Base-by-base conservation (phyloP, 2,888 invertebrate species). In the Drosophila prostipennis region DNA sequence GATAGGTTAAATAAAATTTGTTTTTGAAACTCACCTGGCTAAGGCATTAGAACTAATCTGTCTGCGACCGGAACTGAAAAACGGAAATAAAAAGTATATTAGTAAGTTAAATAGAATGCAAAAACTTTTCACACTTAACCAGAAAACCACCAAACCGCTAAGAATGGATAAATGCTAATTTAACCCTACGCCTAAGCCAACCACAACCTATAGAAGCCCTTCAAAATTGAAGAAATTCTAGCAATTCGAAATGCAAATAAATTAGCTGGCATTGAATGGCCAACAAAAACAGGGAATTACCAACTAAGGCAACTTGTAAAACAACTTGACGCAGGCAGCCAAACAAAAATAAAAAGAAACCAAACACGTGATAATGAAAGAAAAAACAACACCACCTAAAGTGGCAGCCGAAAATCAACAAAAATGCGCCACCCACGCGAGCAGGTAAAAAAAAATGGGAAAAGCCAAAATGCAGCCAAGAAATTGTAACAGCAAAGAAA, bases 11-110 rank as follows among this genome's bases (percentile, higher is more conserved):
- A 19, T 19, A 19, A 19, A 19, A 19, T n/a, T n/a, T 2, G 19
- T 26, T 26, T 10, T 34, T 13, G 5, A 6, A 43, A 90, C 92
- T 93, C 93, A 96, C 96, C 96, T 96, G 88, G 96, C 96, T 94
- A 96, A 93, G 91, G 96, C 96, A 94, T 96, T 96, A 90, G 96
- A 96, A 90, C 96, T 96, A 82, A 96, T 93, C 92, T 96, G 95
- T 91, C 96, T 94, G 92, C 96, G 95, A 82, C 95, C 95, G 90
- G 96, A 95, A 92, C 96, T 96, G 94, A 86, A 95, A 94, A 40
- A 19, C 13, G 34, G 5, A 85, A 80, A 60, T 34, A 53, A 6
- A 23, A 57, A 29, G 72, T n/a, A 13, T n/a, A 56, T 29, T 14
- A 26, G n/a, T 52, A 49, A 39, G 40, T n/a, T 4, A 32, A 42